Conservation (phyloP, 2,113 vertebrate species). For the Ammodramus savannarum region DNA sequence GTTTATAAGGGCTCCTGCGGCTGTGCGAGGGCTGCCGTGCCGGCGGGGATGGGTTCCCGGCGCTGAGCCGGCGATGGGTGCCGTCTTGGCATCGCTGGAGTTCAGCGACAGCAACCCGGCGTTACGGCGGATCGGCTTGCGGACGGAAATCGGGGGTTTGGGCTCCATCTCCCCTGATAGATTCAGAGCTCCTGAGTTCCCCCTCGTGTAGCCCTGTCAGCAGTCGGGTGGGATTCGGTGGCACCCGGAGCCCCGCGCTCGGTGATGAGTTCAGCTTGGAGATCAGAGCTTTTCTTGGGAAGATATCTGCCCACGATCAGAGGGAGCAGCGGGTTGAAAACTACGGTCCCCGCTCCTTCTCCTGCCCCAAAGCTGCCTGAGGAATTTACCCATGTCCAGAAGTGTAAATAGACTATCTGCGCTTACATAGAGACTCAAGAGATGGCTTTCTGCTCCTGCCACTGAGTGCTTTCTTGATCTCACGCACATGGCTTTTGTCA, state of each 20-base stretch:
- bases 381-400: not conserved
- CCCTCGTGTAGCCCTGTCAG: not conserved
- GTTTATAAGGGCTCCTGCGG: not conserved
- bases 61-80: not conserved
- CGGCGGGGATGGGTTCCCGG: not conserved
- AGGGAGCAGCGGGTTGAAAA: not conserved
- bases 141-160: not conserved
- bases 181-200: fast-evolving
- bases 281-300: not conserved
- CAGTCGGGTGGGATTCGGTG: not conserved
- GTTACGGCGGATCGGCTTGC: not conserved
- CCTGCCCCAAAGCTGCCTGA: not conserved
- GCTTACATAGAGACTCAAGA: not conserved
- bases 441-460: not conserved
- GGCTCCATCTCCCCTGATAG: not conserved
- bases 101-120: not conserved
- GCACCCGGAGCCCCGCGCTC: too few species aligned
- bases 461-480: not conserved
- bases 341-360: not conserved
- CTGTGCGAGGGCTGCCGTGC: not conserved
- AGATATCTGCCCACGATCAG: not conserved
- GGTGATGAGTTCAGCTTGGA: not conserved
- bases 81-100: not conserved
- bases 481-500: not conserved
- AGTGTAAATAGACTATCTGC: not conserved